A percentile compares a stretch with the other conserved stretches of the same genome.
Conservation (phyloP, 2,797 vertebrate genomes). For the Prionace glauca region DNA sequence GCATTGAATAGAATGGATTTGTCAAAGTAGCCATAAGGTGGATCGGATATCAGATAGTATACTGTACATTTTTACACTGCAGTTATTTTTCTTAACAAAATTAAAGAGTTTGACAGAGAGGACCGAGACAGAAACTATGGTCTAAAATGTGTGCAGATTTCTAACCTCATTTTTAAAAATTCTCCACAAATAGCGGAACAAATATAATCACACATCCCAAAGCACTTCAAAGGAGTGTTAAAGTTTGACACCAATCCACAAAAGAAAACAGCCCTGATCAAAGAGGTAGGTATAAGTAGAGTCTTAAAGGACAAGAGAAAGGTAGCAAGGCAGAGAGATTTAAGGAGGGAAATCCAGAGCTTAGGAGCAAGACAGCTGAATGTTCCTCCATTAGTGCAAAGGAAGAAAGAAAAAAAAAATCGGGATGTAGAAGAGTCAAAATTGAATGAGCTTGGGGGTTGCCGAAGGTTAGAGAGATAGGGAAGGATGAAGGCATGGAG, state of each 20-base stretch:
- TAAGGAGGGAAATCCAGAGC: neutral
- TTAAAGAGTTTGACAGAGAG: neutral
- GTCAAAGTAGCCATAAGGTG: slow-evolving; percentile 17
- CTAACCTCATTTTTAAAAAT: neutral
- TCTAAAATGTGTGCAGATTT: neutral
- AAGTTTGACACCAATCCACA: neutral
- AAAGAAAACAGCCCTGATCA: neutral
- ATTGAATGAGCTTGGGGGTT: neutral
- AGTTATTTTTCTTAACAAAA: neutral
- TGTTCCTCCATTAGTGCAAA: neutral
- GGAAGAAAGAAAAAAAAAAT: neutral
- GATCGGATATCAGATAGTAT: neutral
- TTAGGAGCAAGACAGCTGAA: neutral
- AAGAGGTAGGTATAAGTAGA: neutral
- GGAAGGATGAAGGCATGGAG: neutral
- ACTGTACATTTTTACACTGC: slow-evolving; percentile 12
- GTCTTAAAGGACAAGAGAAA: neutral
- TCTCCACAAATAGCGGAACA: neutral
- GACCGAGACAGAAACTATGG: neutral
- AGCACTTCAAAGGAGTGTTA: neutral
- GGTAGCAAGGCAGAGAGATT: neutral
- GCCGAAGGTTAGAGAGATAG: neutral
- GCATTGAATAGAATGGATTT: slow-evolving; percentile 29
- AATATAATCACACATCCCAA: neutral
- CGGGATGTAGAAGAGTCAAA: neutral